Conservation (phyloP, 2,888 invertebrate genomes). For the Chrysolina americana region DNA sequence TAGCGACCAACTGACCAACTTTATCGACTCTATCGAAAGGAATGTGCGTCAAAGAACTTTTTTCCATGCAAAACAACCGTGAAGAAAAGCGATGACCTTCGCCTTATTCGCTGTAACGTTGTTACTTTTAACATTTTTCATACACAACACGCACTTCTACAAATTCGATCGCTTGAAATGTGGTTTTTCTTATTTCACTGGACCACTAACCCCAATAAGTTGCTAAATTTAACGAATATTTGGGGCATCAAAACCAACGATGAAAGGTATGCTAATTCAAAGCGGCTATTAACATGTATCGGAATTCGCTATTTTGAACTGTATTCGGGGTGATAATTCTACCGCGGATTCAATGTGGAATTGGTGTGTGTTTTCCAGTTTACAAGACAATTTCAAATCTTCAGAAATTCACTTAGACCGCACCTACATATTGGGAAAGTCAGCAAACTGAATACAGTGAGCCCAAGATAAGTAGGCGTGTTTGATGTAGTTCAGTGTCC, state of each 20-base stretch:
- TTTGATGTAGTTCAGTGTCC: too few relatives aligned
- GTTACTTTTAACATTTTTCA: slow-evolving; percentile 28
- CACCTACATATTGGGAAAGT: too few relatives aligned
- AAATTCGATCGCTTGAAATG: slow-evolving; percentile 48
- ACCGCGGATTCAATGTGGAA: neutral
- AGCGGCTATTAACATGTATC: neutral
- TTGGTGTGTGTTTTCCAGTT: neutral
- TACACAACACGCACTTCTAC: slow-evolving; percentile 38
- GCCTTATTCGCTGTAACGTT: slow-evolving; percentile 14
- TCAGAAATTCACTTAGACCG: too few relatives aligned
- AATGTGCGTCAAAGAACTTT: slow-evolving; percentile 7
- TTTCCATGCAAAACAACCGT: neutral
- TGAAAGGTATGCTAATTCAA: neutral
- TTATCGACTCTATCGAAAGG: neutral
- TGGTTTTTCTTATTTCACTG: slow-evolving; percentile 50
- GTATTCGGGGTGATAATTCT: neutral
- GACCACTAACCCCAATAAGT: slow-evolving; percentile 58
- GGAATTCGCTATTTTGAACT: neutral
- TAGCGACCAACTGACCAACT: neutral
- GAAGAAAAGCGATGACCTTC: slow-evolving; percentile 30
- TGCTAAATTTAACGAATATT: slow-evolving; percentile 50
- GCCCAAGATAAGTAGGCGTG: too few relatives aligned
- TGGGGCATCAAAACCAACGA: neutral
- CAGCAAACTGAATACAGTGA: too few relatives aligned
- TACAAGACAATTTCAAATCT: too few relatives aligned